These are phyloP conservation scores for Steinernema khuongi DNA, from an alignment of 1,140 invertebrate genomes.

Conservation along the genomic window DNA sequence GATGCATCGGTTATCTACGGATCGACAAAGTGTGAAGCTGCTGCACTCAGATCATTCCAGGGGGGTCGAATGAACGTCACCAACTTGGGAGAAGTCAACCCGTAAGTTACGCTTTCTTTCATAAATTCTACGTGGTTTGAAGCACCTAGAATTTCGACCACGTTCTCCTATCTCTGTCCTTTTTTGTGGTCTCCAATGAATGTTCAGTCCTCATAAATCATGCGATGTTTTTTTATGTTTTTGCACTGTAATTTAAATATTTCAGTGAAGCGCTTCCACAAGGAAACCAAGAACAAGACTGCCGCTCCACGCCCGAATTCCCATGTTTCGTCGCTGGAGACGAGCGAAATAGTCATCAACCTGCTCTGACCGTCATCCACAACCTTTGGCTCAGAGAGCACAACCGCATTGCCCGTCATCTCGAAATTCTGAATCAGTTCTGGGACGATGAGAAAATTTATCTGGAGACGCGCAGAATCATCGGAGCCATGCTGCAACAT, in stretches of 20 bases:
- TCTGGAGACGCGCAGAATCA: constrained; percentile 71
- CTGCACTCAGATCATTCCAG: constrained; percentile 54
- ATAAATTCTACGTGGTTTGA: too few relatives aligned
- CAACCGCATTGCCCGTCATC: constrained; percentile 73
- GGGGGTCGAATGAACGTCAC: constrained; percentile 45
- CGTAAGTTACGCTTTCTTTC: background rate
- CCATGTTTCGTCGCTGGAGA: constrained; percentile 68
- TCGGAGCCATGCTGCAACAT: constrained; percentile 78
- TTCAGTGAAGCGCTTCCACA: background rate
- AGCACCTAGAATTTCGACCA: too few relatives aligned
- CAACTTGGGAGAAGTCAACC: constrained; percentile 32
- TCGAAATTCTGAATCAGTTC: constrained; percentile 64
- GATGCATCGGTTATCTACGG: constrained; percentile 63
- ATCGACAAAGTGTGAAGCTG: constrained; percentile 59
- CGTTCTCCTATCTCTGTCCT: too few relatives aligned
- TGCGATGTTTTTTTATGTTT: too few relatives aligned
- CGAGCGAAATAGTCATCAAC: constrained; percentile 84
- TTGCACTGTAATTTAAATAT: too few relatives aligned
- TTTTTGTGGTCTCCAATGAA: too few relatives aligned
- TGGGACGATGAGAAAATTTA: constrained; percentile 60
- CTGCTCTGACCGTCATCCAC: constrained; percentile 67
- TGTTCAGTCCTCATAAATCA: too few relatives aligned
- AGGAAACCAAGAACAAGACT: constrained; percentile 46
- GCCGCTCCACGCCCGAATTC: constrained; percentile 40
- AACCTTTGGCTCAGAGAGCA: constrained; percentile 71